Evolutionary conservation across 2,888 invertebrate genomes (phyloP), one percentile per base, ranked within the genome.

Genomic region (Chaetogeoica ovagalla): DNA sequence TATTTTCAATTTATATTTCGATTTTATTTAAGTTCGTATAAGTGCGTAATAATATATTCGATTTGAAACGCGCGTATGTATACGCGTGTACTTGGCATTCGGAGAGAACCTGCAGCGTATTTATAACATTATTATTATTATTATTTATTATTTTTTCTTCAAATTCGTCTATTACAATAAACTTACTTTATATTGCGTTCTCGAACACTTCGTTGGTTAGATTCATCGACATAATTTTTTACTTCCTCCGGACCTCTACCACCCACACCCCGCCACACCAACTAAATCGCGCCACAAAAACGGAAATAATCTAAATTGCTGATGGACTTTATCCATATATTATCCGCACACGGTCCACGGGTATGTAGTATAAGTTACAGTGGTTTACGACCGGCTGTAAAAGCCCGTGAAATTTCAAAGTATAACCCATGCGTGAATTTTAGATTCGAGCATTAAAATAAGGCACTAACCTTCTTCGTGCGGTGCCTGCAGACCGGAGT

Each of bases 401-500:
- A 70, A 37, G 37, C n/a, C 55, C 21, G 5, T 55, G 17, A 55
- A 55, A 74, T 65, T 74, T 15, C 39, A 21, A 74, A 65, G 4
- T 65, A 39, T 23, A 7, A 43, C n/a, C n/a, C 30, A 30, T 30
- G 30, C 30, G 30, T 30, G 43, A 9, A 6, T 43, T 30, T 43
- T 15, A 37, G 59, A 30, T 30, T 55, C 30, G n/a, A 5, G 3
- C 11, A 73, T 21, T 43, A 65, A 70, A 70, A 70, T 37, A 57
- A 69, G 17, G 19, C 17, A 75, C 57, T 87, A 85, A 90, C 91
- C 90, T 68, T 88, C 87, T 85, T 93, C 93, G 84, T 93, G 92
- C 2, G 91, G 91, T 19, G 92, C 91, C 86, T 93, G 93, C 82
- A 93, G 86, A 1, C 93, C 93, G 0, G 89, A 88, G n/a, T 91